phyloP scores from a whole-genome alignment of 2,888 invertebrate species.

The Spilarctia lutea region DNA sequence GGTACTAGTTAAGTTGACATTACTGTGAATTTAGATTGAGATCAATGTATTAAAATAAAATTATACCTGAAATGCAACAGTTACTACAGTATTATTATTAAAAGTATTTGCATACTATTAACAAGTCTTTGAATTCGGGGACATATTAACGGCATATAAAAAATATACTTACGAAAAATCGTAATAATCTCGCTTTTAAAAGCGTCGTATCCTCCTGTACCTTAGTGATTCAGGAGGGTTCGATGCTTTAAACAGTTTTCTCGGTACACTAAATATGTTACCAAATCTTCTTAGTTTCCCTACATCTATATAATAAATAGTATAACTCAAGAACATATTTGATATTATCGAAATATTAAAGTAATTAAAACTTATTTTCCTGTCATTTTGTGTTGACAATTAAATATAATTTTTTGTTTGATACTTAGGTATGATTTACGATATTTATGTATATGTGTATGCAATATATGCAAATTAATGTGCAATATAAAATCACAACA shows the following conservation, averaged over 20 bases:
- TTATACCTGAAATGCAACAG: background rate
- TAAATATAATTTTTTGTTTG: too few relatives aligned
- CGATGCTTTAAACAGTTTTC: too few relatives aligned
- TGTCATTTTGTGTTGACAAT: too few relatives aligned
- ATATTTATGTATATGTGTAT: background rate
- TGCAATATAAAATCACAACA: background rate
- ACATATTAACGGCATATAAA: background rate
- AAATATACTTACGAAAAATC: background rate
- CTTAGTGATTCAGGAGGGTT: too few relatives aligned
- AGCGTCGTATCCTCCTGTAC: too few relatives aligned
- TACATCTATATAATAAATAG: background rate
- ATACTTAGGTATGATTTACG: background rate
- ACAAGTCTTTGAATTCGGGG: background rate
- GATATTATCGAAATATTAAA: too few relatives aligned
- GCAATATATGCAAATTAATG: background rate
- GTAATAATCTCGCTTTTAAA: too few relatives aligned
- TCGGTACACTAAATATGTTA: too few relatives aligned
- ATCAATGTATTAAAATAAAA: background rate
- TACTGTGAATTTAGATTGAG: background rate
- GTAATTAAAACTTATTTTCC: too few relatives aligned
- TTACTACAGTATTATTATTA: background rate
- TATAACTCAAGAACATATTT: too few relatives aligned
- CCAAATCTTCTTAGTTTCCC: background rate
- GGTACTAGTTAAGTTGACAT: too few relatives aligned
- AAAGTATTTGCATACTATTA: background rate